Evolutionary conservation across 2,797 vertebrate genomes (phyloP).

Genomic region (Pseudopleuronectes americanus): DNA sequence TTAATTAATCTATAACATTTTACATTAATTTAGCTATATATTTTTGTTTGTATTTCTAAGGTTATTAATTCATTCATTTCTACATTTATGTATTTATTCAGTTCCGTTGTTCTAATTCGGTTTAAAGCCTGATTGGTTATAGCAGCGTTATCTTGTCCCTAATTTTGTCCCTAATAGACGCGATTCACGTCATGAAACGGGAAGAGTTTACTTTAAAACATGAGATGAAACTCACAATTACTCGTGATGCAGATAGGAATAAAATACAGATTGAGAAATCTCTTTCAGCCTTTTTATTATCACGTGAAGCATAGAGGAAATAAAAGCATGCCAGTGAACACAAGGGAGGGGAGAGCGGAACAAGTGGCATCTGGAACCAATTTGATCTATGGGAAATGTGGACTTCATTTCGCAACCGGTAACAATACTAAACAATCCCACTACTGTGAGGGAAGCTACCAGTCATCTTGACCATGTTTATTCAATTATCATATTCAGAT

Average conservation of each 20-base stretch:
- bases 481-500: neutral
- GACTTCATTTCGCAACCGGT: slow-evolving; percentile 27
- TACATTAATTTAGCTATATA: too few relatives aligned
- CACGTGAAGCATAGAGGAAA: slow-evolving; percentile 10
- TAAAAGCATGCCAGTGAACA: slow-evolving; percentile 21
- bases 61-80: too few relatives aligned
- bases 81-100: too few relatives aligned
- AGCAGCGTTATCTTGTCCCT: too few relatives aligned
- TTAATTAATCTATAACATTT: too few relatives aligned
- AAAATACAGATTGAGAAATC: slow-evolving; percentile 25
- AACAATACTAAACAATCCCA: slow-evolving; percentile 43
- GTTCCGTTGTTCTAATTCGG: too few relatives aligned
- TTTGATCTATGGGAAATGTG: slow-evolving; percentile 42
- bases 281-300: slow-evolving; percentile 27
- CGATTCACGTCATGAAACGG: slow-evolving; percentile 10
- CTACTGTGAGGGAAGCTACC: slow-evolving; percentile 21
- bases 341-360: neutral
- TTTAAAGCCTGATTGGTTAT: too few relatives aligned
- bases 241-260: slow-evolving; percentile 5
- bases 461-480: slow-evolving; percentile 6
- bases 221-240: slow-evolving; percentile 1
- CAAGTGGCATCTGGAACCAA: slow-evolving; percentile 50
- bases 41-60: too few relatives aligned
- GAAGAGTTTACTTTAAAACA: slow-evolving; percentile 9
- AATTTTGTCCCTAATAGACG: too few relatives aligned